Evolutionary conservation across 1,140 invertebrate species (phyloP).

Genomic region (Megalonaias nervosa): DNA sequence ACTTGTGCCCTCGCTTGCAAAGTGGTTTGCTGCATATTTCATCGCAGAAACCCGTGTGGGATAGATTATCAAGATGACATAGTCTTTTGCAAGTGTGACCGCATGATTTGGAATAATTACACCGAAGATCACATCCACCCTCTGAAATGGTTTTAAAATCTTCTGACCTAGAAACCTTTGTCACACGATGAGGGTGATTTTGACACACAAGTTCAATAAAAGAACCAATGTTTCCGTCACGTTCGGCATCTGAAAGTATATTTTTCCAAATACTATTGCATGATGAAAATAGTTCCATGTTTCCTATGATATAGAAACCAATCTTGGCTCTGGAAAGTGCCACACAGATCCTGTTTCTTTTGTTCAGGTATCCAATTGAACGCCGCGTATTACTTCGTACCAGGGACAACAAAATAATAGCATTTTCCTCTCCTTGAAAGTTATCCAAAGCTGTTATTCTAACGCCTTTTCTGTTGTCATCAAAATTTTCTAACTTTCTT

Average conservation of each 20-base stretch:
- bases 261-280: no score
- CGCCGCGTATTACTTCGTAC: no score
- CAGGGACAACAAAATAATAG: no score
- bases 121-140: slow-evolving; percentile 3
- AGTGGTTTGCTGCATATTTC: slow-evolving; percentile 51
- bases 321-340: slow-evolving; percentile 86
- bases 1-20: slow-evolving; percentile 73
- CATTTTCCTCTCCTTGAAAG: no score
- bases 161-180: not conserved
- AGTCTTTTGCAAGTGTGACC: slow-evolving; percentile 17
- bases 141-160: slow-evolving; percentile 7
- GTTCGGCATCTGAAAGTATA: no score
- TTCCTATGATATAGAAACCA: slow-evolving; percentile 80
- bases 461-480: no score
- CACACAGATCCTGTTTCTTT: slow-evolving; percentile 79
- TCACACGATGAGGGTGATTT: slow-evolving; percentile 66
- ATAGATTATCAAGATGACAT: slow-evolving; percentile 17
- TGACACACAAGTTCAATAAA: slow-evolving; percentile 62
- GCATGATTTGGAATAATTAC: slow-evolving; percentile 10
- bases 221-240: no score
- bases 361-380: no score
- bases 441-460: no score
- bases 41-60: slow-evolving; percentile 43
- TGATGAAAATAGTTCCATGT: no score
- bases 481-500: no score